A percentile compares a stretch with the other conserved stretches of the same genome.
phyloP scores from a whole-genome alignment of 1,140 invertebrate genomes.

The Lasioglossum baleicum region DNA sequence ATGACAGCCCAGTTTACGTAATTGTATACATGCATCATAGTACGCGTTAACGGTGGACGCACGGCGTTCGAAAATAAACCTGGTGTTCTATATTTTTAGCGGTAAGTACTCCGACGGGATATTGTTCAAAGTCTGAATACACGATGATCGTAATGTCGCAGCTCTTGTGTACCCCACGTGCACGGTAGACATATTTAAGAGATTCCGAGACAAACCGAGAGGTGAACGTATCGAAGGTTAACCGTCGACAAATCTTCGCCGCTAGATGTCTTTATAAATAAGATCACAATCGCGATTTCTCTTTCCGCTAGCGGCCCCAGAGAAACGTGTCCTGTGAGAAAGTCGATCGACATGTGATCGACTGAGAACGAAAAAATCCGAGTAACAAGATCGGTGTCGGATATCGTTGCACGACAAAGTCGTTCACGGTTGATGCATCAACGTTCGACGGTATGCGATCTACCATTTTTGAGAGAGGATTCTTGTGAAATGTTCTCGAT shows the following conservation, averaged over 20 bases:
- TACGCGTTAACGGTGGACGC: conserved; percentile 13
- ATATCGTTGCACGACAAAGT: conserved; percentile 17
- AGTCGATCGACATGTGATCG: conserved; percentile 21
- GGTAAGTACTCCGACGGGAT: conserved; percentile 13
- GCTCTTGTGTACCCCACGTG: background rate
- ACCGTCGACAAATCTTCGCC: conserved; percentile 5
- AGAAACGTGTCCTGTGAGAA: conserved; percentile 31
- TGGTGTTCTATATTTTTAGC: conserved; percentile 65
- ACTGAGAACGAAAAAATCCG: conserved; percentile 18
- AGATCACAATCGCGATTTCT: conserved; percentile 33
- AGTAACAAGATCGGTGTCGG: conserved; percentile 28
- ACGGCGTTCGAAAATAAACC: conserved; percentile 64
- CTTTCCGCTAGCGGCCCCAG: background rate
- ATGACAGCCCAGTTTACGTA: conserved; percentile 41
- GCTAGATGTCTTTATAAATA: conserved; percentile 14
- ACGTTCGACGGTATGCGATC: background rate
- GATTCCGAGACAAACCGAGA: background rate
- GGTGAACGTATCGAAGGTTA: conserved; percentile 9
- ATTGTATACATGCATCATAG: conserved; percentile 26
- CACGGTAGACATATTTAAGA: background rate
- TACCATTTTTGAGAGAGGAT: background rate
- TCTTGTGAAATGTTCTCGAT: background rate
- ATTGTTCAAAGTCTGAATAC: conserved; percentile 21
- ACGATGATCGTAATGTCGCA: background rate
- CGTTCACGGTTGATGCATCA: conserved; percentile 20